A percentile compares a stretch with the other conserved stretches of the same genome.
phyloP scores from a whole-genome alignment of 2,888 invertebrate genomes.

The Anodontia alba region DNA sequence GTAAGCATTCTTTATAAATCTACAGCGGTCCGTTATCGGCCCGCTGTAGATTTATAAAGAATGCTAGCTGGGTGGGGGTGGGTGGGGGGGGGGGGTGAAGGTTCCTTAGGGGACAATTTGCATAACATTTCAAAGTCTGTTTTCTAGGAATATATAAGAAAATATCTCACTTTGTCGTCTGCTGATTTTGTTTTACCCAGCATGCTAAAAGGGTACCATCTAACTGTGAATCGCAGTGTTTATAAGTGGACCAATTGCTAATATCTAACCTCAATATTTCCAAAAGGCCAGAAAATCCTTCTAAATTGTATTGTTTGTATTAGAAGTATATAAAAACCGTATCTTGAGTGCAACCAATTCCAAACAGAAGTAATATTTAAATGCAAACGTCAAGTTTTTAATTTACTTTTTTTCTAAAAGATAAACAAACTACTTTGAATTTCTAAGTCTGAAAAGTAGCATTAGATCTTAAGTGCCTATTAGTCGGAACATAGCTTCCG shows the following conservation, averaged over 20 bases:
- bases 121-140: too few species aligned
- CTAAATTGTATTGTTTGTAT: neutral
- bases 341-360: neutral
- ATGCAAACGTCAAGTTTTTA: neutral
- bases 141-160: too few species aligned
- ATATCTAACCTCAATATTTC: neutral
- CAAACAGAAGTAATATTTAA: neutral
- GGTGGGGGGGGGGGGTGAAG: too few species aligned
- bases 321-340: neutral
- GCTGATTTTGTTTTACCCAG: too few species aligned
- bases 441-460: neutral
- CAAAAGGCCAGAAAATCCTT: neutral
- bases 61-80: too few species aligned
- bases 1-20: too few species aligned
- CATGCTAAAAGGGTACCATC: too few species aligned
- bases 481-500: neutral
- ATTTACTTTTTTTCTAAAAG: neutral
- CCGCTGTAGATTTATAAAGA: too few species aligned
- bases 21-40: too few species aligned
- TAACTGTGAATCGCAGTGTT: too few species aligned
- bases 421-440: neutral
- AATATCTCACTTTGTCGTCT: too few species aligned
- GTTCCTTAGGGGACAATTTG: too few species aligned
- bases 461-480: neutral
- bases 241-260: constrained; percentile 11